These are phyloP conservation scores for Rousettus leschenaultii DNA, from an alignment of 2,113 vertebrate genomes.

Conservation along the genomic window DNA sequence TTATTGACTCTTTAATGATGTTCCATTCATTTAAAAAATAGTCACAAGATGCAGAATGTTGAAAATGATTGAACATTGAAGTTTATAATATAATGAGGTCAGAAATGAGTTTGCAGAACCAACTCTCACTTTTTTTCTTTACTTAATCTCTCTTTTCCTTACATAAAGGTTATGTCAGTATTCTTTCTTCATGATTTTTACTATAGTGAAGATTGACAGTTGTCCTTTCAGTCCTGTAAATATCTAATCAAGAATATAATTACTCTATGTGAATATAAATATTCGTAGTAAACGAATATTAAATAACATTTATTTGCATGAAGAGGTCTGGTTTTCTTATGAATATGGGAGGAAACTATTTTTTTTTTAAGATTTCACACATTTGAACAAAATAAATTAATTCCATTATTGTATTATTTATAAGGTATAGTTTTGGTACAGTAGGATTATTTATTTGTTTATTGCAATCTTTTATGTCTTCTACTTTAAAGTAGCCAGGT, in stretches of 20 bases:
- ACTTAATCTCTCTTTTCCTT: neutral
- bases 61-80: conserved; percentile 18
- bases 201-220: neutral
- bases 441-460: neutral
- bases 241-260: conserved; percentile 26
- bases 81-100: neutral
- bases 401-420: neutral
- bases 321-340: neutral
- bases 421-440: neutral
- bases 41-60: neutral
- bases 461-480: neutral
- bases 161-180: neutral
- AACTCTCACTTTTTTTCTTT: neutral
- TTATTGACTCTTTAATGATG: conserved; percentile 18
- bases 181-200: neutral
- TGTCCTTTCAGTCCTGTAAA: neutral
- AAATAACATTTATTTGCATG: neutral
- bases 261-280: neutral
- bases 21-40: neutral
- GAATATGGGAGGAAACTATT: neutral
- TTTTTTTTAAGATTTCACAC: neutral
- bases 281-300: neutral
- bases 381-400: neutral
- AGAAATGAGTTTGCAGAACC: neutral
- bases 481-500: neutral